Evolutionary conservation across 92 coral and sea anemone species (phyloP), one percentile per base, ranked within the genome.

Genomic region (Palythoa grandis): DNA sequence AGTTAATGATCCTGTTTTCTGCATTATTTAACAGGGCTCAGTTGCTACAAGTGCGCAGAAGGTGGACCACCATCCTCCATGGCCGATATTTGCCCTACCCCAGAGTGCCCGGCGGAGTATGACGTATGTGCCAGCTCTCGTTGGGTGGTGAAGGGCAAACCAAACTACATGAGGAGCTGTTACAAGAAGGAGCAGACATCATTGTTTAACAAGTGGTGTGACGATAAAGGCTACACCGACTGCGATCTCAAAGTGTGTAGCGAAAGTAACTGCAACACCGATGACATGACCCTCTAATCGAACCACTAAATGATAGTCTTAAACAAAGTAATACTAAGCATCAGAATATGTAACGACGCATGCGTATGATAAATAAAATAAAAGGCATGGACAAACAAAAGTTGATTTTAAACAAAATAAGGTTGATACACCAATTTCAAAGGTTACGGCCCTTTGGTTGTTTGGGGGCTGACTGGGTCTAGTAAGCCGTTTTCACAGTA

Each of bases 1-100:
- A 43, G 50, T 43, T 43, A 43, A 5, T 8, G 4, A 5, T 43
- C 3, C 9, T 5, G 50, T 5, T 43, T 43, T 43, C 7, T 43
- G 7, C 50, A 4, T 5, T 43, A 5, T 29, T 6, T 37, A 13
- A 24, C 82, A 80, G 85, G 85, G 8, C 85, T 80, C 3, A 80
- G 73, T 7, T 80, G 85, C 50, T 80, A 80, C 74, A 80, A 80
- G 43, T 80, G 85, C 37, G 22, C 7, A 17, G 85, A 80, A 24
- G 74, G 85, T 14, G 74, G 85, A 4, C 19, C 15, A 1, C 85
- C 85, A 22, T 80, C 85, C 7, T 14, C 73, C 37, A n/a, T 17
- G 29, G 50, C 50, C 50, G 50, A 8, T 8, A 43, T 5, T 5
- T 80, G 85, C 29, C 85, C 75, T 12, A 66, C 73, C 4, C 85